Conservation (phyloP, 2,113 vertebrate genomes). For the Telmatochromis bifrenatus region DNA sequence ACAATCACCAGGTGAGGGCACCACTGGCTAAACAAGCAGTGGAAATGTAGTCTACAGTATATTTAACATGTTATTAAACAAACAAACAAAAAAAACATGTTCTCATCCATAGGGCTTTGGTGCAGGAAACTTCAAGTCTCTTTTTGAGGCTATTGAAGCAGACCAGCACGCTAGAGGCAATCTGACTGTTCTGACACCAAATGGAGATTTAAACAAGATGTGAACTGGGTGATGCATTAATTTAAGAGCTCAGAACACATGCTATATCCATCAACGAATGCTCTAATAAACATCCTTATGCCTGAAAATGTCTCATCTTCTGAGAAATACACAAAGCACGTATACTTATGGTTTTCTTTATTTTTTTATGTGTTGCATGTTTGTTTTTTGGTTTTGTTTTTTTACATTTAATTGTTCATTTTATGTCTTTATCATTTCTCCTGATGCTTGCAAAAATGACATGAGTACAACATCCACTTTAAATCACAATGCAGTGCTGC, state of each 20-base stretch:
- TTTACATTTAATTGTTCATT: not conserved
- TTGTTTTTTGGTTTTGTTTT: not conserved
- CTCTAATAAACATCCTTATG: not conserved
- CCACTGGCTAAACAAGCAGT: not conserved
- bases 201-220: slow-evolving; percentile 59
- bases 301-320: not conserved
- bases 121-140: slow-evolving; percentile 93
- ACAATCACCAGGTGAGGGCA: slow-evolving; percentile 87
- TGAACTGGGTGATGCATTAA: slow-evolving; percentile 10
- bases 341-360: not conserved
- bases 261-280: not conserved
- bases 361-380: not conserved
- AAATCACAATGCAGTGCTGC: not conserved
- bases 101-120: slow-evolving; percentile 82
- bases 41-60: not conserved
- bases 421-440: not conserved
- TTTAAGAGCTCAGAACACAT: not conserved
- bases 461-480: not conserved
- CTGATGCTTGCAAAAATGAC: not conserved
- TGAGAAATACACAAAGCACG: not conserved
- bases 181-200: slow-evolving; percentile 78
- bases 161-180: slow-evolving; percentile 88
- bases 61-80: not conserved
- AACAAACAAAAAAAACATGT: not conserved
- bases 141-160: slow-evolving; percentile 90